Evolutionary conservation across 2,888 invertebrate species (phyloP).

Genomic region (Hirtodrosophila histrioides): DNA sequence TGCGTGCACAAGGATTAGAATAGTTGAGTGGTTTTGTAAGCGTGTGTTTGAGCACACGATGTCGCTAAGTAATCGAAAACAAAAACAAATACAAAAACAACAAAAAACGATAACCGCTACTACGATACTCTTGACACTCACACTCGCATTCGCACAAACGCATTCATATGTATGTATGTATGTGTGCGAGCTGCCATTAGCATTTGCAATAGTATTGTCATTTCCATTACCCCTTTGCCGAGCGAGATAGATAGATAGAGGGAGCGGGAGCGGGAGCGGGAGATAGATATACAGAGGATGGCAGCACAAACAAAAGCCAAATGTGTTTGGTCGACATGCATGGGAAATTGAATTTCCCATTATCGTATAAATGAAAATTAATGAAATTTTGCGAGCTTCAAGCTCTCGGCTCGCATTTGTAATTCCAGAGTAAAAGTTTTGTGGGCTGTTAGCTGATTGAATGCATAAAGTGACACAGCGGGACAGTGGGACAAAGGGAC

Average conservation of each 20-base stretch:
- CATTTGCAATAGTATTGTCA: conserved; percentile 59
- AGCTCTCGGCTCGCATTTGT: conserved; percentile 40
- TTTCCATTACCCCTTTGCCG: conserved; percentile 59
- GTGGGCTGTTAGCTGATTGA: conserved; percentile 63
- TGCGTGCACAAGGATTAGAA: too few relatives aligned
- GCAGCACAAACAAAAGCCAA: conserved; percentile 1
- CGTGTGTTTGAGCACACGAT: conserved; percentile 8
- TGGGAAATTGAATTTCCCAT: conserved; percentile 71
- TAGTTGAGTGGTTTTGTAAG: conserved; percentile 8
- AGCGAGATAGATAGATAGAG: background rate
- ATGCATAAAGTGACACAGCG: conserved; percentile 47
- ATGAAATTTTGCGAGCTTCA: conserved; percentile 56
- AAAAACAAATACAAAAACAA: background rate
- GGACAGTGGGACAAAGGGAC: background rate
- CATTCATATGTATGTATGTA: background rate
- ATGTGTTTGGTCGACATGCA: conserved; percentile 46
- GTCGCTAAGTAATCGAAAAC: conserved; percentile 50
- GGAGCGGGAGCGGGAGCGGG: background rate
- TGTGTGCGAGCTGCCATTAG: conserved; percentile 53
- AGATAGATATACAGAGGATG: background rate
- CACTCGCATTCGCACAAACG: conserved; percentile 1
- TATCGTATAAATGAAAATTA: conserved; percentile 73
- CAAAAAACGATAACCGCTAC: conserved; percentile 34
- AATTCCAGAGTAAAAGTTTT: conserved; percentile 39
- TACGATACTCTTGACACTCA: conserved; percentile 23